Percentiles rank a stretch among this genome's conserved stretches.
Evolutionary conservation across 2,888 invertebrate genomes (phyloP).

Genomic region (Acleris emargana): DNA sequence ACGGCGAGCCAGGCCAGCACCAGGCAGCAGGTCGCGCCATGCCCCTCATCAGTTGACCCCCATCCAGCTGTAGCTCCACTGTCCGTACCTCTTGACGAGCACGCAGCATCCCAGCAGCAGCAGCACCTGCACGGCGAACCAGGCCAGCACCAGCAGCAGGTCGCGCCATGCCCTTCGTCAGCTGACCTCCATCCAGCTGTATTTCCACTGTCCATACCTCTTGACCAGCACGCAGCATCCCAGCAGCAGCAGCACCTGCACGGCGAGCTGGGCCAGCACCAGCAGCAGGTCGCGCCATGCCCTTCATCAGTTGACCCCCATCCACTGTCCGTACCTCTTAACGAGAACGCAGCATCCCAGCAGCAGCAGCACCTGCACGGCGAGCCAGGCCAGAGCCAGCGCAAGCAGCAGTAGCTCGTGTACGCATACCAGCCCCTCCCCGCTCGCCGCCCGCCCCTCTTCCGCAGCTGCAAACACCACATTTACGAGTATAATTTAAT

Average conservation of each 20-base stretch:
- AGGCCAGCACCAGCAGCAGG: conserved; percentile 85
- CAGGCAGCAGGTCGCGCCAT: conserved; percentile 85
- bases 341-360: conserved; percentile 82
- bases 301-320: no score
- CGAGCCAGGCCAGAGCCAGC: conserved; percentile 85
- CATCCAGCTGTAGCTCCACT: not conserved
- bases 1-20: conserved; percentile 86
- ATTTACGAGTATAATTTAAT: not conserved
- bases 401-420: conserved; percentile 87
- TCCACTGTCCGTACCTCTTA: no score
- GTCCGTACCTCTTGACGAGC: conserved; percentile 75
- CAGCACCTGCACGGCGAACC: conserved; percentile 83
- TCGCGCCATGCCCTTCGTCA: no score
- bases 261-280: conserved; percentile 85
- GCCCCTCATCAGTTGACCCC: conserved; percentile 83
- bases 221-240: conserved; percentile 83
- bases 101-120: conserved; percentile 81
- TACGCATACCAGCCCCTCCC: conserved; percentile 79
- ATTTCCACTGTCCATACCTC: no score
- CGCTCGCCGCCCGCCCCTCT: conserved; percentile 40
- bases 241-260: conserved; percentile 79
- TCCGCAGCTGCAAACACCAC: conserved; percentile 50
- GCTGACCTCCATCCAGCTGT: no score
- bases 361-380: conserved; percentile 80
- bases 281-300: conserved; percentile 86